phyloP scores from a whole-genome alignment of 2,113 vertebrate species.

The Prietella phreatophila region DNA sequence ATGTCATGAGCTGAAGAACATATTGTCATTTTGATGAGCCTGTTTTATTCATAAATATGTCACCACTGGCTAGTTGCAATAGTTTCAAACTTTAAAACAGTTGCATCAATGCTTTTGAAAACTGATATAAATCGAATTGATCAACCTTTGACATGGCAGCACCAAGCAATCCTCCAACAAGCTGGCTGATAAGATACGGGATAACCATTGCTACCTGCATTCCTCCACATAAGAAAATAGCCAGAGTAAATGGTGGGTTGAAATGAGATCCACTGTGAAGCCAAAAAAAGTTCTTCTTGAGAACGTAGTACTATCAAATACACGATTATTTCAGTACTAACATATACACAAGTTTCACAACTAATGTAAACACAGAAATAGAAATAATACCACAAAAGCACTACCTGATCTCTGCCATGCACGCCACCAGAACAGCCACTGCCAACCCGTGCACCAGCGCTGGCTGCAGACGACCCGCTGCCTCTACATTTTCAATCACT shows the following conservation, averaged over 20 bases:
- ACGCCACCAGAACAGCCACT: conserved; percentile 66
- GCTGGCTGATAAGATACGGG: conserved; percentile 67
- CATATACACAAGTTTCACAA: not conserved
- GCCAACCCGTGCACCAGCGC: conserved; percentile 73
- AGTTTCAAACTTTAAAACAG: not conserved
- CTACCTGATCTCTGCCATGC: conserved; percentile 74
- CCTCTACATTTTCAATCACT: conserved; percentile 71
- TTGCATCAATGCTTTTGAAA: not conserved
- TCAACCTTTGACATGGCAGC: conserved; percentile 74
- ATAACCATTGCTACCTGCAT: conserved; percentile 64
- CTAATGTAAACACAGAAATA: not conserved
- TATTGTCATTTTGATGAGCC: not conserved
- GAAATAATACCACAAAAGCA: not conserved
- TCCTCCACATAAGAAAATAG: conserved; percentile 73
- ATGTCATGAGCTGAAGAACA: conserved; percentile 62
- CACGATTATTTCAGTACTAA: not conserved
- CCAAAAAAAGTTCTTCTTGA: conserved; percentile 5
- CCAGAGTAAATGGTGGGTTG: conserved; percentile 75
- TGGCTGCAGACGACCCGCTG: conserved; percentile 68
- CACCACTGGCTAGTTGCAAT: not conserved
- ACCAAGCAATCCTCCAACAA: conserved; percentile 72
- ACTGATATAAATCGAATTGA: not conserved
- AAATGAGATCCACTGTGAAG: conserved; percentile 70
- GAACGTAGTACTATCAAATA: not conserved
- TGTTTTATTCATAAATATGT: not conserved